These are phyloP conservation scores for Galendromus occidentalis DNA, from an alignment of 1,140 invertebrate genomes.

Conservation along the genomic window DNA sequence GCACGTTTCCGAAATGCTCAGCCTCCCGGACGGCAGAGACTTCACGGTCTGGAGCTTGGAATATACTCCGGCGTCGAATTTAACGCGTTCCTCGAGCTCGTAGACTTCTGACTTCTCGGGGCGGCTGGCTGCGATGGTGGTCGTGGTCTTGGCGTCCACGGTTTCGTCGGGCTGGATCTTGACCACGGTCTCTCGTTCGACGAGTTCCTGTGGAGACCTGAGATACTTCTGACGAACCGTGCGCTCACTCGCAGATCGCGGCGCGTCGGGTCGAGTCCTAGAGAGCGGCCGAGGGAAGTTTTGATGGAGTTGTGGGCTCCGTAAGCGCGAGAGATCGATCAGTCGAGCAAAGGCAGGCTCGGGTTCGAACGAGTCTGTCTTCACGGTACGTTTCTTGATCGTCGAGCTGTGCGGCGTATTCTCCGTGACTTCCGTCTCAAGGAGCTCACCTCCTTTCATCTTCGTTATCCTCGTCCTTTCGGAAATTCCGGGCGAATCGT, in stretches of 20 bases:
- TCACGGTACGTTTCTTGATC: background rate
- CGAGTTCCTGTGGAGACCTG: too few species aligned
- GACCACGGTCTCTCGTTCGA: too few species aligned
- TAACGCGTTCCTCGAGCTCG: background rate
- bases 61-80: background rate
- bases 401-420: background rate
- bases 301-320: background rate
- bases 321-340: background rate
- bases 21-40: background rate
- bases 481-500: too few species aligned
- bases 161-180: background rate
- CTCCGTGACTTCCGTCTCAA: background rate
- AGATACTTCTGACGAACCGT: too few species aligned
- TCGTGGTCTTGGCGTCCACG: background rate
- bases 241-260: too few species aligned
- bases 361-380: background rate
- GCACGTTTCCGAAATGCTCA: background rate
- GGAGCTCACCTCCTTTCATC: background rate
- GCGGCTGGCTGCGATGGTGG: too few species aligned
- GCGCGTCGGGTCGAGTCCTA: too few species aligned
- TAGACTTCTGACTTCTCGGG: too few species aligned
- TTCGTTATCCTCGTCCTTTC: background rate
- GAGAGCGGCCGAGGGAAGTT: too few species aligned
- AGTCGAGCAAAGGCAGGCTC: background rate
- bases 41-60: background rate